Evolutionary conservation across 2,888 invertebrate genomes (phyloP), one percentile per base, ranked within the genome.

Genomic region (Idaea dimidiata): DNA sequence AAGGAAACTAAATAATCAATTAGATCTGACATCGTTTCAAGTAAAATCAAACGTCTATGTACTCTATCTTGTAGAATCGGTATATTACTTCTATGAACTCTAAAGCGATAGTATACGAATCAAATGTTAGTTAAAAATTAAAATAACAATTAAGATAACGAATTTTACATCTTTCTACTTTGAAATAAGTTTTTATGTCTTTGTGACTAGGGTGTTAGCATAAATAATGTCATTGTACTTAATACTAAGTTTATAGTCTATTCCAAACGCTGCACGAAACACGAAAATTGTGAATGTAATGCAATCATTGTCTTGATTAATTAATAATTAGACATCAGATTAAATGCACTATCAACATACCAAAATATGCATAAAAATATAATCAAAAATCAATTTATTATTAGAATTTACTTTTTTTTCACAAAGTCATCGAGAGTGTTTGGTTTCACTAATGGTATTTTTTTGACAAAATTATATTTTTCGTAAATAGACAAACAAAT

Each of bases 141-240:
- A 32, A 32, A 8, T n/a, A n/a, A 32, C 10, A 43, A 43, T 43
- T 43, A 43, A 14, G 43, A 43, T 18, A 56, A 17, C 56, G 56
- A 56, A 56, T 56, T 56, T 56, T 17, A 17, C 17, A 54, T 24
- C 56, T 56, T 56, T 56, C 56, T 56, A 56, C 56, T 56, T 56
- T 16, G 54, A 16, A 54, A 17, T 56, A 56, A 10, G 8, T 56
- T 56, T 17, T 18, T 56, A 17, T 18, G 56, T 56, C 56, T 56
- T 56, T 16, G 7, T 56, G 18, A 18, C 56, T 56, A 56, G 17
- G 56, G 18, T 56, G 56, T 56, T 56, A 43, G 43, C 14, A 8
- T 43, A 43, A 43, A 10, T 14, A 10, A 43, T 43, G 43, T 43
- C 43, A 43, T 43, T 4, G 43, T 43, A 43, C 43, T 43, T 43